These are phyloP conservation scores for Myotis pilosus DNA, from an alignment of 2,797 vertebrate species.

Conservation along the genomic window DNA sequence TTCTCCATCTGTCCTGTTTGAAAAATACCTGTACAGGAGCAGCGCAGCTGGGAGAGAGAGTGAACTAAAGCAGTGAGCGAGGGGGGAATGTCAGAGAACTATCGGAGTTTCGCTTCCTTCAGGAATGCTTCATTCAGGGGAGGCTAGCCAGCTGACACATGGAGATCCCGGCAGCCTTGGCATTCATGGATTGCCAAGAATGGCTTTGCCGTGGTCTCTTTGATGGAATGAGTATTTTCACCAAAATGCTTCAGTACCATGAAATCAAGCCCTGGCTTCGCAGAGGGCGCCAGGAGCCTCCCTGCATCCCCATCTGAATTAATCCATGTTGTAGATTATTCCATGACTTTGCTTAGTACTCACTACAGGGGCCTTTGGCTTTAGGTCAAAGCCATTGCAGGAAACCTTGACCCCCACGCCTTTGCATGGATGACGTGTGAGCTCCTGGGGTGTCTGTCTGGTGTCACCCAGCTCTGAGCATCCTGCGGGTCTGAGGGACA, in stretches of 20 bases:
- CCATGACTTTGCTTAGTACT: background rate
- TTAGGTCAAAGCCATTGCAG: background rate
- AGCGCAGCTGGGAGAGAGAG: background rate
- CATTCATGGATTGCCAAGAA: too few relatives aligned
- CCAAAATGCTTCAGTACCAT: background rate
- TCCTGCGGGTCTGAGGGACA: rapidly evolving
- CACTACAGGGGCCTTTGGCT: background rate
- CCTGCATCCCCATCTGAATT: background rate
- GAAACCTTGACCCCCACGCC: rapidly evolving
- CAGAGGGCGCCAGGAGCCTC: background rate
- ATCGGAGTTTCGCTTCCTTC: background rate
- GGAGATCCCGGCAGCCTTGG: background rate
- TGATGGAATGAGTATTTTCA: background rate
- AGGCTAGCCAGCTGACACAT: background rate
- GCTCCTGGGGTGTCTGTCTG: background rate
- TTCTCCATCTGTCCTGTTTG: background rate
- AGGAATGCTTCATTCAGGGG: background rate
- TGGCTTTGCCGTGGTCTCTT: background rate
- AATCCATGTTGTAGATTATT: background rate
- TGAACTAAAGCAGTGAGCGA: background rate
- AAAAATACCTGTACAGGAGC: background rate
- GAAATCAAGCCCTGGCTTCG: background rate
- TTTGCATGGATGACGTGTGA: rapidly evolving
- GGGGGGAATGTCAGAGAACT: background rate
- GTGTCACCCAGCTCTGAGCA: background rate